Conservation (phyloP, 2,797 vertebrate genomes). For the Protosalanx chinensis region DNA sequence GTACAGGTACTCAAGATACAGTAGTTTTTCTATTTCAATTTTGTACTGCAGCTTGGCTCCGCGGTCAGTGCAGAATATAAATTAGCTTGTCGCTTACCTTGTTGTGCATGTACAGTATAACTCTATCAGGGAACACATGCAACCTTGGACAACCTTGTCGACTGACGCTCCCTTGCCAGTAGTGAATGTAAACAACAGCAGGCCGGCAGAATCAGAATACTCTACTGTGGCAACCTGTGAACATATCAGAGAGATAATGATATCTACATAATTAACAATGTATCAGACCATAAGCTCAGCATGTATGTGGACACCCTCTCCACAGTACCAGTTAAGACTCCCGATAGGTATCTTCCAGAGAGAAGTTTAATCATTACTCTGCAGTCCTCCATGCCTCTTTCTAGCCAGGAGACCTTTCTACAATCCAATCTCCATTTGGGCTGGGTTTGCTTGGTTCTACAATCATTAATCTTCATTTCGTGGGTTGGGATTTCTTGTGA, state of each 20-base stretch:
- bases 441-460: constrained; percentile 31
- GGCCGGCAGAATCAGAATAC: constrained; percentile 47
- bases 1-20: constrained; percentile 5
- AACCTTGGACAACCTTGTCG: constrained; percentile 52
- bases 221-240: constrained; percentile 27
- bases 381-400: not conserved
- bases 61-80: constrained; percentile 27
- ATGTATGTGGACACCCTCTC: constrained; percentile 24
- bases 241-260: constrained; percentile 48
- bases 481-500: constrained; percentile 57
- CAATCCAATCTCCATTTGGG: constrained; percentile 49
- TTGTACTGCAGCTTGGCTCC: constrained; percentile 9
- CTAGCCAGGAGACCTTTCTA: constrained; percentile 37
- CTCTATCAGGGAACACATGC: constrained; percentile 14
- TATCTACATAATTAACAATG: constrained; percentile 64
- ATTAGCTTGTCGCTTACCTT: constrained; percentile 23
- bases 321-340: not conserved
- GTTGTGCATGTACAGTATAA: not conserved
- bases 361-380: not conserved
- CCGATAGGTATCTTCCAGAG: not conserved
- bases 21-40: constrained; percentile 8
- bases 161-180: constrained; percentile 17
- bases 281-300: constrained; percentile 45
- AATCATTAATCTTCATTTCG: constrained; percentile 74
- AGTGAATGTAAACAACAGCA: constrained; percentile 48